Conservation (phyloP, 2,888 invertebrate genomes). For the Lasius fuliginosus region DNA sequence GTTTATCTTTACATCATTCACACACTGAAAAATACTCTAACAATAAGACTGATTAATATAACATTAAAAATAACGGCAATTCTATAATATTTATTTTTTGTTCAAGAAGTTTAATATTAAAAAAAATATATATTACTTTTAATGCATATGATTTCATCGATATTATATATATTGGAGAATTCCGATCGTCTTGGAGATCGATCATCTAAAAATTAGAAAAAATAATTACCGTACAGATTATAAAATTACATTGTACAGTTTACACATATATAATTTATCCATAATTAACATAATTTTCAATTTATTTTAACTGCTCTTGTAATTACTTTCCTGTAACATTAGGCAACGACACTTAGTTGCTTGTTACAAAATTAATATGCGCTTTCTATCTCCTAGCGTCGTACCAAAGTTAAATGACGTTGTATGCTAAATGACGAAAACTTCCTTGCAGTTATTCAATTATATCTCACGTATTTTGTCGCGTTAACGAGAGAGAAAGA, state of each 20-base stretch:
- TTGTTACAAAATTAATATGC: background rate
- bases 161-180: background rate
- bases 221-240: background rate
- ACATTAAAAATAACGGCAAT: background rate
- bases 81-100: background rate
- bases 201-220: background rate
- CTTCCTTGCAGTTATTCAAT: background rate
- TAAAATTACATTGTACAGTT: background rate
- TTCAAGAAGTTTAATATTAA: constrained; percentile 4
- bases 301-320: background rate
- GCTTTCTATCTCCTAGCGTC: background rate
- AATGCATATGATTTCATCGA: background rate
- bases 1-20: background rate
- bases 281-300: constrained; percentile 8
- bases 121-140: background rate
- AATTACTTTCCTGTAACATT: background rate
- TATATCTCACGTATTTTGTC: background rate
- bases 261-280: background rate
- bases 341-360: background rate
- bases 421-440: constrained; percentile 1
- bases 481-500: background rate
- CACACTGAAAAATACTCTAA: background rate
- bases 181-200: background rate
- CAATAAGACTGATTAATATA: background rate
- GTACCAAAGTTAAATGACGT: constrained; percentile 6